Base-by-base conservation (phyloP, 2,797 vertebrate genomes). In the Galaxias olidus region DNA sequence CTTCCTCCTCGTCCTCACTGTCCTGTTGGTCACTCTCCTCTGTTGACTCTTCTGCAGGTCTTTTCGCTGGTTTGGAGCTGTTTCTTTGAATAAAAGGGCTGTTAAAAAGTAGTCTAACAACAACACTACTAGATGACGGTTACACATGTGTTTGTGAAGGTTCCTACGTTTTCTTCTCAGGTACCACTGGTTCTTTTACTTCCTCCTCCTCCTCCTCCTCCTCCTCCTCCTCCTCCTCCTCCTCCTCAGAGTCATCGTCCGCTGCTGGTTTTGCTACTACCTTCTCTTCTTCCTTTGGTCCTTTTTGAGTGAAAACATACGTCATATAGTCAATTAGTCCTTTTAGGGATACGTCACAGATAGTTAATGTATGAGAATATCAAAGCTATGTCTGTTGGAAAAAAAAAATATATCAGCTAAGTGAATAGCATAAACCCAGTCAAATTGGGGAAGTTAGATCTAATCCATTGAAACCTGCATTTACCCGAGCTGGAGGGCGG, bases 401-500 rank as follows among this genome's bases (percentile, higher is more conserved):
- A 30, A 30, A 30, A 30, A 3, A 30, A 30, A 30, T n/a, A n/a
- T n/a, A n/a, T n/a, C n/a, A n/a, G n/a, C 45, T 46, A 9, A 9
- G 45, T 46, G 45, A 46, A n/a, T n/a, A n/a, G n/a, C n/a, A n/a
- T n/a, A n/a, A n/a, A n/a, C n/a, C n/a, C 30, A 3, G 30, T 6
- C 30, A 6, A 30, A 30, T 30, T 30, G 30, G 30, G 30, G 6
- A 30, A 30, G 30, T 30, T 30, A 3, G 30, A 30, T 30, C 6
- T 2, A 30, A 30, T 30, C 30, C 30, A 30, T 30, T 30, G 30
- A 30, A 30, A 30, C 30, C 30, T 30, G 30, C 6, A 30, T 1
- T 57, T 81, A 88, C 89, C 84, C 79, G 70, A 49, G 58, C 14
- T 68, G 62, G 77, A 45, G 1, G 81, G 14, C 8, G 46, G 60